Evolutionary conservation across 1,140 invertebrate species (phyloP).

Genomic region (Camponotus pennsylvanicus): DNA sequence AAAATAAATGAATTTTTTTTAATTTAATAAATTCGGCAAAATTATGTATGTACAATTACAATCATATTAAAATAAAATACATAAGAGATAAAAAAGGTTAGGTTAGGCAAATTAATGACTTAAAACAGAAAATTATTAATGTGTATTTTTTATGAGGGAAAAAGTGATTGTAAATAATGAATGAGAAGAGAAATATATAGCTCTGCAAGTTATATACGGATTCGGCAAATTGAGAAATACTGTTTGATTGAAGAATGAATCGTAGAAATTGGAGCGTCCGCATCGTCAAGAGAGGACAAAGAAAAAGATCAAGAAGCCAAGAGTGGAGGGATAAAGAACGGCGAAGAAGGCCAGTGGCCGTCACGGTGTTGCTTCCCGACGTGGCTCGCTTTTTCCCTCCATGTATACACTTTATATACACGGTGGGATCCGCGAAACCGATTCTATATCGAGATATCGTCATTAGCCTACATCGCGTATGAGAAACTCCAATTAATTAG

Average conservation of each 20-base stretch:
- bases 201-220: neutral
- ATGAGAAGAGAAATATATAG: neutral
- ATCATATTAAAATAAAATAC: neutral
- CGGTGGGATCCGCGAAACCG: slow-evolving; percentile 11
- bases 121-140: neutral
- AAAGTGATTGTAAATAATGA: neutral
- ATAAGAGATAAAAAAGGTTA: neutral
- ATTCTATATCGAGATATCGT: slow-evolving; percentile 1
- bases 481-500: neutral
- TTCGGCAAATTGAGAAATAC: neutral
- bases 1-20: neutral
- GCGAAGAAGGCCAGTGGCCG: slow-evolving; percentile 77
- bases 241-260: slow-evolving; percentile 27
- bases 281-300: slow-evolving; percentile 30
- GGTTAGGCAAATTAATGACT: neutral
- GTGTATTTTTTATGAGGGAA: neutral
- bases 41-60: neutral
- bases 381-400: slow-evolving; percentile 60
- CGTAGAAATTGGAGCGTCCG: slow-evolving; percentile 17
- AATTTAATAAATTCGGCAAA: neutral
- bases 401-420: slow-evolving; percentile 9
- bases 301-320: slow-evolving; percentile 58
- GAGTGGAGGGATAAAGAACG: slow-evolving; percentile 66
- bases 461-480: neutral
- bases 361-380: slow-evolving; percentile 75